A percentile compares a stretch with the other conserved stretches of the same genome.
phyloP scores from a whole-genome alignment of 2,113 vertebrate species.

The Chloroceryle aenea region DNA sequence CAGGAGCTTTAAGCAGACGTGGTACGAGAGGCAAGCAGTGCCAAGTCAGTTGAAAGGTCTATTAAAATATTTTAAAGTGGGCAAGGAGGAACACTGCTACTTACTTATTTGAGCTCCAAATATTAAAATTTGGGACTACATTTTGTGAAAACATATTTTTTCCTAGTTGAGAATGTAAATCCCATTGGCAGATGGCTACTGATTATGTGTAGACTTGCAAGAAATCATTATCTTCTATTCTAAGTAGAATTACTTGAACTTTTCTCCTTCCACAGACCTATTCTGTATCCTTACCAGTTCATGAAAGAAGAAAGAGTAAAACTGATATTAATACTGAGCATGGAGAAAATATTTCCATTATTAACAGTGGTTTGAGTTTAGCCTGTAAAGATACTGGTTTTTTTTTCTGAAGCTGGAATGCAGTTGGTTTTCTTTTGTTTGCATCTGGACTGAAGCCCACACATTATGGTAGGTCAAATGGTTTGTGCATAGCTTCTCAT shows the following conservation, averaged over 20 bases:
- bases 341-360: background rate
- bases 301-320: background rate
- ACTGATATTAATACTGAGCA: background rate
- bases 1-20: background rate
- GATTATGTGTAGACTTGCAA: background rate
- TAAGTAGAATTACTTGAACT: background rate
- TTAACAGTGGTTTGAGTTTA: background rate
- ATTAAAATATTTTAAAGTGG: slow-evolving; percentile 2
- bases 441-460: background rate
- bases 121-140: background rate
- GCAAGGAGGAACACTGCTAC: background rate
- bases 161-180: background rate
- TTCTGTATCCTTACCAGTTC: background rate
- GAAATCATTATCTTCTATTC: background rate
- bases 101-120: background rate
- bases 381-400: background rate
- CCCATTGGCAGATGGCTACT: background rate
- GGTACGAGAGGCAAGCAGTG: background rate
- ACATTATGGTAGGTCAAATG: background rate
- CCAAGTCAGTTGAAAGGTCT: slow-evolving; percentile 45
- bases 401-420: background rate
- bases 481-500: background rate
- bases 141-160: background rate
- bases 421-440: background rate
- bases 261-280: background rate